These are phyloP conservation scores for Macrophya alboannulata DNA, from an alignment of 2,888 invertebrate genomes.

Conservation along the genomic window DNA sequence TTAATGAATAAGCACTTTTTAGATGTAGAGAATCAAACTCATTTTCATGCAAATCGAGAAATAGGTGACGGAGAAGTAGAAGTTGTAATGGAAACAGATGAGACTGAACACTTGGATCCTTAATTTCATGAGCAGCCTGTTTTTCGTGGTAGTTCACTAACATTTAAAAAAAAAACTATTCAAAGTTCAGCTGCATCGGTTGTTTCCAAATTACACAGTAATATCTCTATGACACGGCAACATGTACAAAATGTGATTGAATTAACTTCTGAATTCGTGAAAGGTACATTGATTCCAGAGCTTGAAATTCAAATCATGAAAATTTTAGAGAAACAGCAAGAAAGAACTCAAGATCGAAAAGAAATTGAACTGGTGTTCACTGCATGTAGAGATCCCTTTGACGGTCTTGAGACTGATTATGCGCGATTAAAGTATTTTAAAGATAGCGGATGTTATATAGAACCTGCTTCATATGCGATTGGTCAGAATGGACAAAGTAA, in stretches of 20 bases:
- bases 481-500: slow-evolving; percentile 5
- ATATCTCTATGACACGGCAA: not conserved
- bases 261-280: not conserved
- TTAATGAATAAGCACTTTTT: not conserved
- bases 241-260: not conserved
- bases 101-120: not conserved
- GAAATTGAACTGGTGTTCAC: slow-evolving; percentile 31
- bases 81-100: not conserved
- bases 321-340: not conserved
- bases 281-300: not conserved
- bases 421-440: not conserved
- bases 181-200: not conserved
- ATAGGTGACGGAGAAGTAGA: not conserved
- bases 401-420: slow-evolving; percentile 21
- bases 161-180: not conserved
- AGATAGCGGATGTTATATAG: slow-evolving; percentile 20
- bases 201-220: not conserved
- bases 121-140: not conserved
- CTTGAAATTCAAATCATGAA: not conserved
- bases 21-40: not conserved
- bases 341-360: not conserved
- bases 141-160: not conserved
- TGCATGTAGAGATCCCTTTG: slow-evolving; percentile 28
- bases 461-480: slow-evolving; percentile 5
- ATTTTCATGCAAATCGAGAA: not conserved